Evolutionary conservation across 1,140 invertebrate genomes (phyloP).

Genomic region (Drosophila teissieri): DNA sequence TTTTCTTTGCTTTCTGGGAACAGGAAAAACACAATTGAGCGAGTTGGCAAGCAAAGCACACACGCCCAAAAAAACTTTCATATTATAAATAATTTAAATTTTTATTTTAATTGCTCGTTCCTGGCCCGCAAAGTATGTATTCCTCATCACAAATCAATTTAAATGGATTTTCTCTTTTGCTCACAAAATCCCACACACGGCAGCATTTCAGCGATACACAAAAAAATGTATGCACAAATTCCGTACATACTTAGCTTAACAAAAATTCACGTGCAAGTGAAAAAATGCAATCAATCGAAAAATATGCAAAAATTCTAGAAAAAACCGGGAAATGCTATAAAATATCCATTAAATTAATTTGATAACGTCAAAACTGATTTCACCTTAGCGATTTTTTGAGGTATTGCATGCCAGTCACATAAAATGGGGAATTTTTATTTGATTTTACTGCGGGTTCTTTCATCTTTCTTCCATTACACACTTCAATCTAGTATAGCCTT

Average conservation of each 20-base stretch:
- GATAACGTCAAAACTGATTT: background rate
- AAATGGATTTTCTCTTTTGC: conserved; percentile 13
- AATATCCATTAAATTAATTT: conserved; percentile 2
- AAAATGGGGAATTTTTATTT: too few species aligned
- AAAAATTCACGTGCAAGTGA: conserved; percentile 9
- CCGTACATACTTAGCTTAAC: conserved; percentile 13
- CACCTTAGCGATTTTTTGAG: too few species aligned
- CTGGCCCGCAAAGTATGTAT: background rate
- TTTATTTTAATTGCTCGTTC: conserved; percentile 44
- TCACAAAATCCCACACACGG: conserved; percentile 15
- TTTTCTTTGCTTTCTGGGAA: conserved; percentile 23
- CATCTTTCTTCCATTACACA: too few species aligned
- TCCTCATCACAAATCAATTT: conserved; percentile 22
- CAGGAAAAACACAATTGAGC: conserved; percentile 43
- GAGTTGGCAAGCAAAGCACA: conserved; percentile 26
- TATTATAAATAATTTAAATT: conserved; percentile 26
- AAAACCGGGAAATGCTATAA: background rate
- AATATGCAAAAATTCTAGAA: background rate
- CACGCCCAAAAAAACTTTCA: conserved; percentile 28
- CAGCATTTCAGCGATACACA: background rate
- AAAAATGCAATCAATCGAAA: conserved; percentile 15
- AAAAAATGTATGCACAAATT: conserved; percentile 15
- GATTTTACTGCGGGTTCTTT: too few species aligned
- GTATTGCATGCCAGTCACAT: too few species aligned
- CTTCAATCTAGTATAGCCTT: too few species aligned